These are phyloP conservation scores for Tholera decimalis DNA, from an alignment of 2,888 invertebrate genomes.

Conservation along the genomic window DNA sequence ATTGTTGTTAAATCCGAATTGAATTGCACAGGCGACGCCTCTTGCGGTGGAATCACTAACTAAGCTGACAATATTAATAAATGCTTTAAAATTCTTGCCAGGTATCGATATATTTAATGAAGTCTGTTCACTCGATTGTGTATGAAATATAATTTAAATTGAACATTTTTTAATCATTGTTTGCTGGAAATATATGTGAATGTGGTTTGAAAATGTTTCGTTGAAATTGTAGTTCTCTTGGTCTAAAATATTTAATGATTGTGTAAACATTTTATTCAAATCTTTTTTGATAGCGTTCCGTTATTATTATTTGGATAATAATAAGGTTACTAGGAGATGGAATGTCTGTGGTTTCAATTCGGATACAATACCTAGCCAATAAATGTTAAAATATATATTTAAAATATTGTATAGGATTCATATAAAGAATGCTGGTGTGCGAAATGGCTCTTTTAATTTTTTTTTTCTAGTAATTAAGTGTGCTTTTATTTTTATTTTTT, in stretches of 20 bases:
- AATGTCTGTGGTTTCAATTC: slow-evolving; percentile 46
- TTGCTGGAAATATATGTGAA: background rate
- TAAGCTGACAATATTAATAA: background rate
- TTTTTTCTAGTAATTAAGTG: slow-evolving; percentile 85
- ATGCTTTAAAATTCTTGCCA: slow-evolving; percentile 50
- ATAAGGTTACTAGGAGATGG: too few relatives aligned
- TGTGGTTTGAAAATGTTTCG: background rate
- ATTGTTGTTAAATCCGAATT: slow-evolving; percentile 52
- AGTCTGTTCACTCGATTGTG: background rate
- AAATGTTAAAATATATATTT: slow-evolving; percentile 56
- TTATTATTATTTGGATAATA: too few relatives aligned
- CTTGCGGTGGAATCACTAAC: background rate
- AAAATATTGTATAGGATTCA: slow-evolving; percentile 63
- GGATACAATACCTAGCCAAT: slow-evolving; percentile 44
- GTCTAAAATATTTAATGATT: background rate
- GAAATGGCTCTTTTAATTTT: slow-evolving; percentile 71
- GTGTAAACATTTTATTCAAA: background rate
- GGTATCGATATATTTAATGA: background rate
- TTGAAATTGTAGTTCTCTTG: background rate
- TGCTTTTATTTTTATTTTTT: slow-evolving; percentile 81
- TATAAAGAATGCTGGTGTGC: slow-evolving; percentile 73
- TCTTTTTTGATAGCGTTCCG: too few relatives aligned
- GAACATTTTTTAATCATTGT: background rate
- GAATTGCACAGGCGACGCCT: slow-evolving; percentile 12
- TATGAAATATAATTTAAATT: background rate